Evolutionary conservation across 2,113 vertebrate species (phyloP), one percentile per base, ranked within the genome.

Genomic region (Rousettus leschenaultii): DNA sequence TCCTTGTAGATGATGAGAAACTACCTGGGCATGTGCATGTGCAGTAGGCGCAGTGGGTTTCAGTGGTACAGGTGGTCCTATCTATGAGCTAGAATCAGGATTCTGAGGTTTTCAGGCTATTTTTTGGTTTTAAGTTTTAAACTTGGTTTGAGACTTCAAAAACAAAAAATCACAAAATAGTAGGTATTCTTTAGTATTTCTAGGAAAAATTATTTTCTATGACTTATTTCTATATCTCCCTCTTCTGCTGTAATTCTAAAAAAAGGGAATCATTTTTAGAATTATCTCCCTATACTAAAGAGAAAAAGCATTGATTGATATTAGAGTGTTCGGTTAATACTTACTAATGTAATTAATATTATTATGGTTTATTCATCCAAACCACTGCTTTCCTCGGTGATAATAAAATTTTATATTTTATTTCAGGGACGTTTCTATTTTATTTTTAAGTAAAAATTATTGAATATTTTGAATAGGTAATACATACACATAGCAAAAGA

Each of bases 371-470:
- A 84, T 70, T 97, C 38, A 86, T 82, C 43, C 14, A 35, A 7
- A 89, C 30, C 38, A 70, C 13, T 45, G 65, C 38, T 89, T 68
- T 93, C 30, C 65, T 88, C 57, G 61, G 45, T 48, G 48, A 93
- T 30, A 77, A 48, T 53, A 43, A 87, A 80, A 2, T 51, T 88
- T 87, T 77, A 53, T 75, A 63, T 63, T 89, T 86, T 43, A 92
- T 75, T 80, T 86, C 45, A 83, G 55, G 22, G 26, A 73, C 53
- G 9, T 51, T 82, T 88, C 51, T 91, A 91, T 80, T 66, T 61
- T 78, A 68, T 43, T 59, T 95, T 65, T 33, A 93, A 88, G 16
- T 38, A 61, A 88, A 91, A 95, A 63, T 48, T 93, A 68, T 8
- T 40, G 21, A 75, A 35, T 90, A 85, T 91, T 91, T 48, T 75